Base-by-base conservation (phyloP, 1,140 invertebrate genomes). In the Anagrus nilaparvatae region DNA sequence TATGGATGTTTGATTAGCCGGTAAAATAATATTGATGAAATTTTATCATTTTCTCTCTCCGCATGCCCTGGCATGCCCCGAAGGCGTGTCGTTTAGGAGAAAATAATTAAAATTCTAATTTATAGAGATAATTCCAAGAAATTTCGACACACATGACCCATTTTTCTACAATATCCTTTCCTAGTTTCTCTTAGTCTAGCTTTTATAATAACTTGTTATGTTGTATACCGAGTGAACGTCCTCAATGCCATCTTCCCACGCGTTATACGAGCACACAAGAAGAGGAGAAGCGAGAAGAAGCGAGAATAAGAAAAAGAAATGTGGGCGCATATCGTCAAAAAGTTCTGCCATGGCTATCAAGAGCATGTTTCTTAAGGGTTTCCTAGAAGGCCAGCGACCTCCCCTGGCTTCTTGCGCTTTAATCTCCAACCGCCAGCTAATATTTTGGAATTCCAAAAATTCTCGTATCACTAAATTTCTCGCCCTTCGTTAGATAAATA, bases 341-440 rank as follows among this genome's bases (percentile, higher is more conserved):
- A n/a, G n/a, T n/a, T n/a, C n/a, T n/a, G n/a, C n/a, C n/a, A n/a
- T n/a, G n/a, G n/a, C n/a, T n/a, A n/a, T 56, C 53, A 52, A 54
- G 58, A 62, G 58, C 60, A 55, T 61, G 63, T 67, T 67, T 64
- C n/a, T 59, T 58, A 61, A 63, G 59, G 60, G 56, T 66, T n/a
- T 64, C 61, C 56, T 60, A 54, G 63, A 65, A 67, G 61, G 62
- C 59, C 60, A 59, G 59, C 62, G 58, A 63, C 58, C 60, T 63
- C 58, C 58, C 60, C 60, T 55, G 56, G 59, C 48, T 52, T 56
- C 29, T 24, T 18, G 17, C 20, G 19, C 14, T n/a, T 21, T 28
- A 24, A 33, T 28, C 19, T 30, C 32, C 20, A 19, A 29, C n/a
- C 35, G 29, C 18, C 41, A 24, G 25, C 21, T 48, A 35, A 43